These are phyloP conservation scores for Acrocephalus kingi DNA, from an alignment of 2,113 vertebrate genomes.

Conservation along the genomic window DNA sequence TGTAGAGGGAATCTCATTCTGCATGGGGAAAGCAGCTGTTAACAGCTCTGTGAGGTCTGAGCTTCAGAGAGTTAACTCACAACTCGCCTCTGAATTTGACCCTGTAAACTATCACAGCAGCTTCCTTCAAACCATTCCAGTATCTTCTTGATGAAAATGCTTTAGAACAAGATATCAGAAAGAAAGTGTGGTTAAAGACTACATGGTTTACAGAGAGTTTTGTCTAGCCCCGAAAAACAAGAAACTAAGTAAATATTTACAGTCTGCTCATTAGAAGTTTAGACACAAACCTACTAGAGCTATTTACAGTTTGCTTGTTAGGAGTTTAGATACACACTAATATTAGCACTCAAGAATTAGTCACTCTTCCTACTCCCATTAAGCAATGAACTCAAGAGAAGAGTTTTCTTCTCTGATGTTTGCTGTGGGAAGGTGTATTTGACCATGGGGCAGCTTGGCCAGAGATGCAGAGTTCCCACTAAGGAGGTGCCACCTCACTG, in stretches of 20 bases:
- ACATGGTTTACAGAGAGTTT: background rate
- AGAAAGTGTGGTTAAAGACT: background rate
- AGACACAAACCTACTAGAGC: constrained; percentile 6
- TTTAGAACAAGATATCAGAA: background rate
- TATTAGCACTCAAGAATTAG: constrained; percentile 25
- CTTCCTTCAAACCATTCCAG: background rate
- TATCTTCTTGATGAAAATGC: background rate
- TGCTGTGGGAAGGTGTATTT: background rate
- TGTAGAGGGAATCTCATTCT: background rate
- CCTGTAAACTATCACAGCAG: background rate
- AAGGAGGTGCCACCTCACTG: background rate
- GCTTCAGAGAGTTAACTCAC: background rate
- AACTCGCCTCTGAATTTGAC: background rate
- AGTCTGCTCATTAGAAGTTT: background rate
- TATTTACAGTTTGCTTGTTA: background rate
- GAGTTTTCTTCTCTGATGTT: background rate
- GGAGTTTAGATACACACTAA: background rate
- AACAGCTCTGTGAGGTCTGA: background rate
- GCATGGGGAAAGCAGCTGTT: background rate
- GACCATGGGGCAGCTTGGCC: background rate
- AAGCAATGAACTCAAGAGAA: background rate
- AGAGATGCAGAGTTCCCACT: background rate
- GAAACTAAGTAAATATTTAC: constrained; percentile 44
- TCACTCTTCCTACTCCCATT: constrained; percentile 24
- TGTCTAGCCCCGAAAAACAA: background rate